Percentiles rank a stretch among this genome's conserved stretches.
phyloP scores from a whole-genome alignment of 2,113 vertebrate species.

The Anhinga rufa region DNA sequence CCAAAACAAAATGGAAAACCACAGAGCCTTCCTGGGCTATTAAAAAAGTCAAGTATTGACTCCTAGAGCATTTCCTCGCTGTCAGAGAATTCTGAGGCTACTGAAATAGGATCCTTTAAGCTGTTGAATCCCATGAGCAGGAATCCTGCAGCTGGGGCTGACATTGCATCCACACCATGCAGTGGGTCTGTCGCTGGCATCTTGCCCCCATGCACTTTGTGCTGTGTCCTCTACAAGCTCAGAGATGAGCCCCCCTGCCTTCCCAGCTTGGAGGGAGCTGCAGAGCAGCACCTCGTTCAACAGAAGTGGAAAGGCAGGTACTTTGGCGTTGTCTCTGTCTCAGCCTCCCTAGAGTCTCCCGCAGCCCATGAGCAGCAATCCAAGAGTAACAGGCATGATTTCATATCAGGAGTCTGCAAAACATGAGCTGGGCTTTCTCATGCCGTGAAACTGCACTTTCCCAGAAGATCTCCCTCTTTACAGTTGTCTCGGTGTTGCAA shows the following conservation, averaged over 20 bases:
- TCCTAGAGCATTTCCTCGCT: neutral
- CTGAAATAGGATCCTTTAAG: neutral
- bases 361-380: neutral
- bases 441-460: neutral
- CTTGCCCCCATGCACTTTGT: neutral
- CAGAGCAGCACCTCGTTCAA: neutral
- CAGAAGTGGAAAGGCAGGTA: no score
- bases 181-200: accelerated
- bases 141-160: neutral
- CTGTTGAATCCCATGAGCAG: neutral
- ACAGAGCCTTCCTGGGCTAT: neutral
- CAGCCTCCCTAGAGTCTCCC: neutral
- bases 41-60: neutral
- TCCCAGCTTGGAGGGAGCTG: neutral
- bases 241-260: neutral
- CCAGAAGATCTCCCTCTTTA: neutral
- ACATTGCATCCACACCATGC: accelerated
- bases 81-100: neutral
- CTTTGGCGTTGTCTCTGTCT: no score
- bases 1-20: neutral
- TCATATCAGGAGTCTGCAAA: neutral
- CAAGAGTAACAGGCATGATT: neutral
- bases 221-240: neutral
- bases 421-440: neutral
- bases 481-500: neutral